Evolutionary conservation across 2,888 invertebrate genomes (phyloP), one percentile per base, ranked within the genome.

Genomic region (Drosophila yooni): DNA sequence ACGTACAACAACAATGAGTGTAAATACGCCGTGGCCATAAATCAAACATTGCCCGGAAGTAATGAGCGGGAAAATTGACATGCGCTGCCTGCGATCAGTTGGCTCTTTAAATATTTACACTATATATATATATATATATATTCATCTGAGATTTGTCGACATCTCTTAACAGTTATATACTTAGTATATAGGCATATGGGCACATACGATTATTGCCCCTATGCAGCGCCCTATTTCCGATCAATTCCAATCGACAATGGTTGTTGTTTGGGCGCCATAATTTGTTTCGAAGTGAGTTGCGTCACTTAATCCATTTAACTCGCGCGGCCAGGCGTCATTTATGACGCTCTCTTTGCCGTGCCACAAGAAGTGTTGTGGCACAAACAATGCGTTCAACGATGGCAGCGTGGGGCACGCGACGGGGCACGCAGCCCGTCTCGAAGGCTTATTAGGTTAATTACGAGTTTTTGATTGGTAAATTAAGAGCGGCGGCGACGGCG

Each of bases 401-500:
- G 67, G 73, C 53, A 53, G 72, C 79, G 70, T 79, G 88, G 85
- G 85, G 88, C 88, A 88, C 83, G 88, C 83, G 83, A 87, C 81
- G 81, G 64, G 66, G 61, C 82, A 74, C 67, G 61, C 69, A 68
- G 79, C 70, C 69, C 76, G 77, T 76, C 74, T 81, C 77, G 76
- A 70, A 72, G 82, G 88, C 89, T 89, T 90, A 88, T 88, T 90
- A 83, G 89, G 88, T 88, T 90, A 88, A 88, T 90, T 88, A 88
- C 87, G 90, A 88, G 84, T 88, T 90, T 88, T 88, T 88, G 90
- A 90, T 89, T 90, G 90, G 82, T 89, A 88, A 88, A 89, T 89
- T 83, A 82, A 88, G 89, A 81, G 76, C 77, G 60, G 65, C 63
- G 56, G 18, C 27, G 1, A 7, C 52, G 38, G 38, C 56, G 46